These are phyloP conservation scores for Bubalus kerabau DNA, from an alignment of 2,113 vertebrate genomes.

Conservation along the genomic window DNA sequence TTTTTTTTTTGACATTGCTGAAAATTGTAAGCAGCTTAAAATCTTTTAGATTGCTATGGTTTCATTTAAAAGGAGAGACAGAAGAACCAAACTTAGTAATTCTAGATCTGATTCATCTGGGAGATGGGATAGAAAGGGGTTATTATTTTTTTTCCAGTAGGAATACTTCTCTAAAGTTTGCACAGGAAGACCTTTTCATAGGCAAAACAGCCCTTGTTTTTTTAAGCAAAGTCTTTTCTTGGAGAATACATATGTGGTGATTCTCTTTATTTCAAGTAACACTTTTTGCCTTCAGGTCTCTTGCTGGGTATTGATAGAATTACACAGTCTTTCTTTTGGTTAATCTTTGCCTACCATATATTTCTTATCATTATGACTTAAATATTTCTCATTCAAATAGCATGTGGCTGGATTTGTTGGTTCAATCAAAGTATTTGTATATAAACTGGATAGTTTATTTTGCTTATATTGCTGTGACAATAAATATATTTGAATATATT, in stretches of 20 bases:
- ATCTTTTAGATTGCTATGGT: neutral
- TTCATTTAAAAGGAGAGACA: neutral
- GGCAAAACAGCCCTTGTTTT: neutral
- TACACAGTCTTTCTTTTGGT: neutral
- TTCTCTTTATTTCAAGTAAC: neutral
- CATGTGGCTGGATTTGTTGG: neutral
- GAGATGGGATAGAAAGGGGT: neutral
- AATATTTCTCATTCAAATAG: neutral
- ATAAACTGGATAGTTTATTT: neutral
- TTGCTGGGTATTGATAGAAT: neutral
- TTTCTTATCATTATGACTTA: neutral
- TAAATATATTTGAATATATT: neutral
- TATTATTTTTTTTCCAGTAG: neutral
- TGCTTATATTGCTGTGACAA: neutral
- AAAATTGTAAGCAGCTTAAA: neutral
- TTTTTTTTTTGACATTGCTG: constrained; percentile 16
- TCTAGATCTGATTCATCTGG: neutral
- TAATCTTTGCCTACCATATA: neutral
- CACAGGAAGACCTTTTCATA: neutral
- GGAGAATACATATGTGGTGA: neutral
- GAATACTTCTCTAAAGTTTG: neutral
- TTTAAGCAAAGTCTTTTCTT: neutral
- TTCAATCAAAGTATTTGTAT: neutral
- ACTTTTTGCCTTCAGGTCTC: neutral
- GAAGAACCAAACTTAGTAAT: neutral